phyloP scores from a whole-genome alignment of 2,888 invertebrate genomes.

The Lycia hirtaria region DNA sequence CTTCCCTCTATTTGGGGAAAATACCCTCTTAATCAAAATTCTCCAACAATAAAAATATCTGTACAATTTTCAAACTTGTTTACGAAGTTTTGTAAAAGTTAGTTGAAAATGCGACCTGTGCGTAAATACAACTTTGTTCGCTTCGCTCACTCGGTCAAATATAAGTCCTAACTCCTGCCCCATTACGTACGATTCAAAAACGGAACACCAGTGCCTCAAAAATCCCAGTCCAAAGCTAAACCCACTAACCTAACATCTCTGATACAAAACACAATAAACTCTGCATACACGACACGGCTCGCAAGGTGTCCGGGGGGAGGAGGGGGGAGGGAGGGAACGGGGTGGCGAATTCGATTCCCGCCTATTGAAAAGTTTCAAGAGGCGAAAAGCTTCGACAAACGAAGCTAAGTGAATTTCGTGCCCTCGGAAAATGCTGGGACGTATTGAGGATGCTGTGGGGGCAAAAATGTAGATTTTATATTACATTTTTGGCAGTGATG shows the following conservation, averaged over 20 bases:
- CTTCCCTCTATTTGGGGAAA: too few species aligned
- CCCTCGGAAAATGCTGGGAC: conserved; percentile 68
- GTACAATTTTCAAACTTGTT: too few species aligned
- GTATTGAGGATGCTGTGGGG: conserved; percentile 41
- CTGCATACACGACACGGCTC: conserved; percentile 55
- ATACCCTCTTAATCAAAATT: too few species aligned
- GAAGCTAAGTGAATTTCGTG: conserved; percentile 85
- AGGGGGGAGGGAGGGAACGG: conserved; percentile 44
- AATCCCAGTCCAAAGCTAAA: conserved; percentile 7
- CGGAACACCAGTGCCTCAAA: too few species aligned
- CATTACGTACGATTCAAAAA: not conserved
- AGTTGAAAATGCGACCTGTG: too few species aligned
- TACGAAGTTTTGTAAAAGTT: too few species aligned
- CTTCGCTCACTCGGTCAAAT: too few species aligned
- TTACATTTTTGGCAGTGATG: not conserved
- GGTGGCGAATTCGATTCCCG: conserved; percentile 80
- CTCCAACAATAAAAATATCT: too few species aligned
- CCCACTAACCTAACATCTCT: conserved; percentile 16
- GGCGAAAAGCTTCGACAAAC: conserved; percentile 86
- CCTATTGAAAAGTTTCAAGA: conserved; percentile 86
- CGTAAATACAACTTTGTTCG: too few species aligned
- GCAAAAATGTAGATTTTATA: not conserved
- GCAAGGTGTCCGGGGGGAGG: conserved; percentile 57
- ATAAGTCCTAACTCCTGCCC: too few species aligned
- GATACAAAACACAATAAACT: conserved; percentile 39